Evolutionary conservation across 1,140 invertebrate genomes (phyloP), one percentile per base, ranked within the genome.

Genomic region (Drosophila insularis): DNA sequence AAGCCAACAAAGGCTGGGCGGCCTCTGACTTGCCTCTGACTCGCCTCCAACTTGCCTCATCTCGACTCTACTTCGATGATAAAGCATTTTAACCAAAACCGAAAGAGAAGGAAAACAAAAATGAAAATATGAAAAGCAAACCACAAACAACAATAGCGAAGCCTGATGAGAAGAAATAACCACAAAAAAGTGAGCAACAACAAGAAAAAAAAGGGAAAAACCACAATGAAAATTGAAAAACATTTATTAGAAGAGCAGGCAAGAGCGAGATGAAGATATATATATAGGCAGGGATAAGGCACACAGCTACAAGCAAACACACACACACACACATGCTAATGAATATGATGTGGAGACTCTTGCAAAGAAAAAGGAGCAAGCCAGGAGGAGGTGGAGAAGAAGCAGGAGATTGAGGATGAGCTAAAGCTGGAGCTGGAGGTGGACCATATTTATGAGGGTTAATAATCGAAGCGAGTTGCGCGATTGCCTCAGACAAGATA

Each of bases 151-250:
- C 79, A 73, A 87, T 81, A 62, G 67, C 6, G 60, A 58, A 39
- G 61, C 65, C 71, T 74, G 81, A 81, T 81, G 74, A 50, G 43
- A 13, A 37, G 43, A 50, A 10, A 50, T 17, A 50, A 50, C 43
- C 43, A 50, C 43, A 50, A 50, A 50, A 50, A 50, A 50, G 19
- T 50, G 43, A 75, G 64, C 59, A 40, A 63, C 35, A 63, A 53
- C 71, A 63, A 54, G n/a, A 32, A 65, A 61, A 37, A 17, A 59
- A 59, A 39, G n/a, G 31, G 66, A 86, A 71, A 71, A 81, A 71
- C 71, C 79, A 55, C 80, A 84, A 89, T 65, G 73, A 89, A 89
- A 87, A 87, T 89, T 87, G 80, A 89, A 87, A 87, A 87, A 89
- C 82, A 87, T 87, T 87, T 87, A 84, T 84, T 89, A 87, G 82